Base-by-base conservation (phyloP, 92 coral and sea anemone species). In the Desmophyllum pertusum region DNA sequence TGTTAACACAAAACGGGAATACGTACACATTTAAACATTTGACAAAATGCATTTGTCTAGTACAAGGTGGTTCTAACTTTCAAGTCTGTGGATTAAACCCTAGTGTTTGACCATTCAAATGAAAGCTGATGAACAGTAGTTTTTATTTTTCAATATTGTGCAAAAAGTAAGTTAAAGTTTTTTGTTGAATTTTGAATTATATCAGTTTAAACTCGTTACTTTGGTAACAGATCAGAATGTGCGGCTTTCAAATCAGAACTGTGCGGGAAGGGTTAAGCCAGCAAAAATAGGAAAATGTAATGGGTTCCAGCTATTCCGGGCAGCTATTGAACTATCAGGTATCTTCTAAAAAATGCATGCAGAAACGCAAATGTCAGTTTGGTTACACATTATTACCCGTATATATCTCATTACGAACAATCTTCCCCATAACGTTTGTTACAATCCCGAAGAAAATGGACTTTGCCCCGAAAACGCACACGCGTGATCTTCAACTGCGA, bases 371-470 rank as follows among this genome's bases (percentile, higher is more conserved):
- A n/a, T 6, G 36, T 4, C 42, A 67, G 70, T 65, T 37, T 67
- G 73, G 17, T 35, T 37, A 33, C 45, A 67, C n/a, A n/a, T n/a
- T n/a, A n/a, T n/a, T n/a, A n/a, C 73, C 25, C 43, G 21, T 65
- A 21, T 18, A 17, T 18, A 67, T 36, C 45, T 36, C 73, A 67
- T 67, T 67, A 35, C 42, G 36, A 67, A 67, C 73, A 67, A 17
- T 67, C 73, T 67, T 67, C 73, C 73, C 73, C n/a, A n/a, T 67
- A 35, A 6, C 6, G 6, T 15, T 33, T 11, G 70, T 65, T 67
- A 67, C n/a, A 67, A 17, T 67, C 73, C 21, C 70, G 70, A 65
- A 55, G 23, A 43, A 55, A 27, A 11, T 59, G 65, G 65, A 59
- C 65, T 59, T 59, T 59, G 65, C 33, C 35, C 35, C 27, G 15